phyloP scores from a whole-genome alignment of 1,140 invertebrate species.

The Drosophila prosaltans region DNA sequence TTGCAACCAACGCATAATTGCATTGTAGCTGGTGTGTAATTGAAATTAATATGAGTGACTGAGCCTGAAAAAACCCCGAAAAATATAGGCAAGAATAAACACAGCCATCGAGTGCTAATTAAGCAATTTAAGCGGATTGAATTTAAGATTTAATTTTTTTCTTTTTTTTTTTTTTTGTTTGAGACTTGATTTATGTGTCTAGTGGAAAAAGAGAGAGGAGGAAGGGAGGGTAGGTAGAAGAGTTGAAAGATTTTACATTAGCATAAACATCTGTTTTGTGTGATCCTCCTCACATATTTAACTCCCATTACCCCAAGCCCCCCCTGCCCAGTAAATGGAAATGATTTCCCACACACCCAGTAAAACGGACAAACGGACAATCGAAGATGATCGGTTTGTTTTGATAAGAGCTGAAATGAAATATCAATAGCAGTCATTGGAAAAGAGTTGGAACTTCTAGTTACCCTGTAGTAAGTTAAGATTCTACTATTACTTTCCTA shows the following conservation, averaged over 20 bases:
- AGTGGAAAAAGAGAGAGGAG: neutral
- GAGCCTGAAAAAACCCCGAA: slow-evolving; percentile 28
- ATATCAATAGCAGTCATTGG: neutral
- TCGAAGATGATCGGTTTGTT: slow-evolving; percentile 12
- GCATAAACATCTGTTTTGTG: slow-evolving; percentile 44
- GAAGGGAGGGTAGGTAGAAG: slow-evolving; percentile 32
- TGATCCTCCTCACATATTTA: slow-evolving; percentile 43
- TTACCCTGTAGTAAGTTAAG: neutral
- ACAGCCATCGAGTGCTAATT: slow-evolving; percentile 70
- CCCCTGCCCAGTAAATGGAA: slow-evolving; percentile 42
- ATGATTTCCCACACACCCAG: slow-evolving; percentile 66
- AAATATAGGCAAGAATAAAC: slow-evolving; percentile 56
- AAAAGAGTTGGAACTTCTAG: neutral
- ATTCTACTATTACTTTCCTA: no score
- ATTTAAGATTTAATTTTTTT: slow-evolving; percentile 68
- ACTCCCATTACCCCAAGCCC: slow-evolving; percentile 38
- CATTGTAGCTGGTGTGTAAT: slow-evolving; percentile 79
- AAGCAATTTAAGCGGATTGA: slow-evolving; percentile 82
- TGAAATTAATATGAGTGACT: slow-evolving; percentile 82
- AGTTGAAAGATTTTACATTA: slow-evolving; percentile 58
- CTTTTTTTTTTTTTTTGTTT: neutral
- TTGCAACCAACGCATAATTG: slow-evolving; percentile 69
- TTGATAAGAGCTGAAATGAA: neutral
- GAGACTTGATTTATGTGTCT: slow-evolving; percentile 59
- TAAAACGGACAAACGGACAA: neutral